These are phyloP conservation scores for Dilophus febrilis DNA, from an alignment of 2,888 invertebrate species.

Conservation along the genomic window DNA sequence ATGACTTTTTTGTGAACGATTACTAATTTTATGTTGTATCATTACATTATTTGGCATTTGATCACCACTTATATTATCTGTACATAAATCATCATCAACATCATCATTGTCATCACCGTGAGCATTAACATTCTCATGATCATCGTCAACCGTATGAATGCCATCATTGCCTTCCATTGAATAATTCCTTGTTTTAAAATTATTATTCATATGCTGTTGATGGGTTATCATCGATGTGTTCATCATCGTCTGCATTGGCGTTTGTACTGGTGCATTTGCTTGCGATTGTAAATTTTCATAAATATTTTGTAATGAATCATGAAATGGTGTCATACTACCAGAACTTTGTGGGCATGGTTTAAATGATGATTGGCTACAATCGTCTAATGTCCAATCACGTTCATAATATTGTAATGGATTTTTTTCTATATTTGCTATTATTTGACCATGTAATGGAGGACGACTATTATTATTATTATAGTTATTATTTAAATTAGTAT, in stretches of 20 bases:
- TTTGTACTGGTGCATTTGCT: not conserved
- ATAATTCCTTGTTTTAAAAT: too few species aligned
- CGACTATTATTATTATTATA: constrained; percentile 11
- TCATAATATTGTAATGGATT: constrained; percentile 30
- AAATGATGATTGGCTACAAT: constrained; percentile 30
- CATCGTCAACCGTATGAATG: too few species aligned
- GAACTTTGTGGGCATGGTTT: constrained; percentile 31
- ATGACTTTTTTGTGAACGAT: not conserved
- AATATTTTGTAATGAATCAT: constrained; percentile 30
- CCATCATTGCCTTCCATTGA: too few species aligned
- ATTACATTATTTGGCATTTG: constrained; percentile 3
- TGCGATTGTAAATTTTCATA: constrained; percentile 16
- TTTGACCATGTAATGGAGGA: constrained; percentile 22
- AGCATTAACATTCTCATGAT: too few species aligned
- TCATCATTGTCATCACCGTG: not conserved
- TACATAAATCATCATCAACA: not conserved
- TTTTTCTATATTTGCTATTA: constrained; percentile 47
- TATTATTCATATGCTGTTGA: too few species aligned
- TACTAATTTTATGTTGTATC: not conserved
- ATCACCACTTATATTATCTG: not conserved
- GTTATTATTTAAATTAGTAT: too few species aligned
- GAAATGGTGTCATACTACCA: constrained; percentile 29
- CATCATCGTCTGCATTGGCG: not conserved
- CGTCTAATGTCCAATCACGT: constrained; percentile 29
- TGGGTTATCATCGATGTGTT: too few species aligned